Percentiles rank a stretch among this genome's conserved stretches.
Conservation (phyloP, 2,888 invertebrate species). For the Syrphus vitripennis region DNA sequence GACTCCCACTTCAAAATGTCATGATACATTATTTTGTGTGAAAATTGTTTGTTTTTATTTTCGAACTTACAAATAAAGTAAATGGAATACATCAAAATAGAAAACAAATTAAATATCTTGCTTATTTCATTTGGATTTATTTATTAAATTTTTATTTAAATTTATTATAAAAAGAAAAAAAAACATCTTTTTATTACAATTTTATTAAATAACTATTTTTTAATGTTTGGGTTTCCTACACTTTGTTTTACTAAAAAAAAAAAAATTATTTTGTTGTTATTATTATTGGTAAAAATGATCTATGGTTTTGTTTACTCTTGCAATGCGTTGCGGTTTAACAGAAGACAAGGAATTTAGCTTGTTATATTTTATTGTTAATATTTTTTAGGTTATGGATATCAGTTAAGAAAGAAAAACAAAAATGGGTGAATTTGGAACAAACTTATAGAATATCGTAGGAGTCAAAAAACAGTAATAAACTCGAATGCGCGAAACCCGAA, state of each 20-base stretch:
- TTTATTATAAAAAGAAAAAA: conserved; percentile 52
- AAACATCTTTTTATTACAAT: conserved; percentile 51
- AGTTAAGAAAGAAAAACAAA: not conserved
- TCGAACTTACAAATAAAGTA: no score
- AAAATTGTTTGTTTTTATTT: no score
- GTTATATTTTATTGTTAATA: not conserved
- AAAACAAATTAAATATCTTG: not conserved
- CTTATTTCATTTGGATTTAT: conserved; percentile 45
- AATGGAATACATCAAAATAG: not conserved
- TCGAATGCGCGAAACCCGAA: conserved; percentile 42
- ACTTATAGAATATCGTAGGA: not conserved
- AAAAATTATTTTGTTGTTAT: not conserved
- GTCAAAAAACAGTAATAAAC: not conserved
- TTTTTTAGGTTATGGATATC: not conserved
- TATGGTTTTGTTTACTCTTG: conserved; percentile 14
- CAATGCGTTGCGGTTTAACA: not conserved
- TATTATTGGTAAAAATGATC: conserved; percentile 8
- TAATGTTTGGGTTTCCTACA: conserved; percentile 52
- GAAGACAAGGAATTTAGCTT: not conserved
- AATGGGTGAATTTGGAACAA: not conserved
- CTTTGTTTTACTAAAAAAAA: conserved; percentile 46
- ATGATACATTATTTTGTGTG: no score
- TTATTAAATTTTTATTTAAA: conserved; percentile 31
- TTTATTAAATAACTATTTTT: conserved; percentile 40
- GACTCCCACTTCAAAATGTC: no score